These are phyloP conservation scores for Alaudala cheleensis DNA, from an alignment of 2,113 vertebrate species.

Conservation along the genomic window DNA sequence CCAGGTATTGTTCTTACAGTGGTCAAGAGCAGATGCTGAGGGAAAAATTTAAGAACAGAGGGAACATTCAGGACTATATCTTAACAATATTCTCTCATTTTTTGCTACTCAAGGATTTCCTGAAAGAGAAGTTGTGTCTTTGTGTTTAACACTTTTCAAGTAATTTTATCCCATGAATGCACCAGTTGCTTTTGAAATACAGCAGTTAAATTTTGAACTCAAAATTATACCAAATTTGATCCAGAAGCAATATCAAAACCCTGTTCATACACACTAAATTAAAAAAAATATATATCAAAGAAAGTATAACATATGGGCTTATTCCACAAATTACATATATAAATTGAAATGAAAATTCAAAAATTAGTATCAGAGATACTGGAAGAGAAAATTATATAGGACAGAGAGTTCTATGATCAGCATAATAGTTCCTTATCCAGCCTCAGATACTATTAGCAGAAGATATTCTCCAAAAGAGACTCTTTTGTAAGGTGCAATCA, in stretches of 20 bases:
- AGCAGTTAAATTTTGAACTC: neutral
- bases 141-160: neutral
- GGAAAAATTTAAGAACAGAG: neutral
- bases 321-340: neutral
- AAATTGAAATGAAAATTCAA: constrained; percentile 6
- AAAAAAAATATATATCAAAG: neutral
- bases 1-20: neutral
- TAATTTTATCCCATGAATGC: neutral
- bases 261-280: neutral
- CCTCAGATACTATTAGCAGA: neutral
- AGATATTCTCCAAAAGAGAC: neutral
- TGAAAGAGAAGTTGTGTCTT: neutral
- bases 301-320: neutral
- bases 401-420: neutral
- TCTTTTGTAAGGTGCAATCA: neutral
- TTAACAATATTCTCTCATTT: neutral
- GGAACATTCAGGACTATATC: neutral
- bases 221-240: neutral
- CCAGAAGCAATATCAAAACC: neutral
- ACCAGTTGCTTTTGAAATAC: neutral
- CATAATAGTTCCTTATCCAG: neutral
- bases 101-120: neutral
- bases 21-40: neutral
- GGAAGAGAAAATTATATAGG: neutral
- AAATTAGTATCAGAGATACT: neutral